A percentile compares a stretch with the other conserved stretches of the same genome.
phyloP scores from a whole-genome alignment of 30 jellyfish, hydroid and myxozoan species.

The Chironex yamaguchii region DNA sequence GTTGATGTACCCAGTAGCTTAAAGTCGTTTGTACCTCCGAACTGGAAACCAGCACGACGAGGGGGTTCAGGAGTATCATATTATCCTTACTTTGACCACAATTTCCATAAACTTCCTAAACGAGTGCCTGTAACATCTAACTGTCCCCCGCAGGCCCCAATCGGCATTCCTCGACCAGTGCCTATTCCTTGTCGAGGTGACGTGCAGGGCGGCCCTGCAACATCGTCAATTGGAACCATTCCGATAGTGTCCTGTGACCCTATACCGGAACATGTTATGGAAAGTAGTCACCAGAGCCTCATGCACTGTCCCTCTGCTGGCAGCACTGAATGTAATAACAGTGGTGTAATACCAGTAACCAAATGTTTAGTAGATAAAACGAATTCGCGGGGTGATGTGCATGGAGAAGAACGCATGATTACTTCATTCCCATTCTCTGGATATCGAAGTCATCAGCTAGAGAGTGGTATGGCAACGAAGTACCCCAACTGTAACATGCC shows the following conservation, averaged over 20 bases:
- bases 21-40: conserved; percentile 87
- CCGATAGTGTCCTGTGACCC: conserved; percentile 32
- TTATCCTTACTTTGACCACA: conserved; percentile 79
- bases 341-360: too few relatives aligned
- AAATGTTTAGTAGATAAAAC: too few relatives aligned
- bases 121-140: conserved; percentile 44
- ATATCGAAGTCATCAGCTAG: too few relatives aligned
- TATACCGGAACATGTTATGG: conserved; percentile 13
- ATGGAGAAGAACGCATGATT: too few relatives aligned
- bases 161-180: background rate
- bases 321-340: too few relatives aligned
- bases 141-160: background rate
- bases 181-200: background rate
- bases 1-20: conserved; percentile 68
- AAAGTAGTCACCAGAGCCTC: too few relatives aligned
- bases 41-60: conserved; percentile 94
- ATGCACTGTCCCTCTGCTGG: too few relatives aligned
- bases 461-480: too few relatives aligned
- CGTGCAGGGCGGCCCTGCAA: background rate
- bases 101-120: conserved; percentile 33
- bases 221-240: conserved; percentile 39
- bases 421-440: too few relatives aligned
- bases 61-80: conserved; percentile 82
- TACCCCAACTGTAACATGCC: too few relatives aligned
- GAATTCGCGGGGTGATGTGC: too few relatives aligned